Percentiles rank a stretch among this genome's conserved stretches.
phyloP scores from a whole-genome alignment of 1,140 invertebrate genomes.

The Cydia fagiglandana region DNA sequence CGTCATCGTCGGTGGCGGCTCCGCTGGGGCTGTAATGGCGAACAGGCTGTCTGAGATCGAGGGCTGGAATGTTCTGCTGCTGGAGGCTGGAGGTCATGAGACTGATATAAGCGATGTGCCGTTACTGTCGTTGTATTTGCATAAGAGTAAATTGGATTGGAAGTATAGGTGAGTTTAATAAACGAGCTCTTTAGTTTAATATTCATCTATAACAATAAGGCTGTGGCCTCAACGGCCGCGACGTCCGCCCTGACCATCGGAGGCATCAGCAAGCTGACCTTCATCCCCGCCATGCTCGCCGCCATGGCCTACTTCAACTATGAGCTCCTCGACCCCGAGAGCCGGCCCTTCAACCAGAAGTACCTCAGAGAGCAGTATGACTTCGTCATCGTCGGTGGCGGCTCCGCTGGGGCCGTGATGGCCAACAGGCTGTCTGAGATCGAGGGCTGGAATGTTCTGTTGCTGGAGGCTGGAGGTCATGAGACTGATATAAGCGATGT shows the following conservation, averaged over 20 bases:
- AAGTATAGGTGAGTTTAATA: conserved; percentile 84
- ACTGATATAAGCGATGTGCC: conserved; percentile 91
- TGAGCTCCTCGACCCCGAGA: conserved; percentile 91
- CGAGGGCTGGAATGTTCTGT: conserved; percentile 87
- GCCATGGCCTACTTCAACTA: conserved; percentile 92
- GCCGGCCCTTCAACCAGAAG: conserved; percentile 85
- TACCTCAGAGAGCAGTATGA: conserved; percentile 86
- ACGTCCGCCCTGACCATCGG: conserved; percentile 85
- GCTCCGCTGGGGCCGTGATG: conserved; percentile 92
- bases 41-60: conserved; percentile 90
- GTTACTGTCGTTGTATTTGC: conserved; percentile 90
- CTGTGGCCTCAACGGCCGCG: conserved; percentile 80
- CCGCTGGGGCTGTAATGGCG: conserved; percentile 92
- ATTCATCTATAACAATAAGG: too few relatives aligned
- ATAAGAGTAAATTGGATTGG: conserved; percentile 96
- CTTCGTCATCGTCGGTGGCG: conserved; percentile 89
- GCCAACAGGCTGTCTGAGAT: conserved; percentile 91
- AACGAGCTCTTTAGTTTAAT: too few relatives aligned
- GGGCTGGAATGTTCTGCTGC: conserved; percentile 88
- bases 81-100: conserved; percentile 94
- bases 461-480: conserved; percentile 93
- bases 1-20: conserved; percentile 89
- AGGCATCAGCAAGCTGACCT: conserved; percentile 85
- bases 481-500: conserved; percentile 91
- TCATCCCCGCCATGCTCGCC: conserved; percentile 88